phyloP scores from a whole-genome alignment of 2,797 vertebrate genomes.

The Pyrocephalus nanus region DNA sequence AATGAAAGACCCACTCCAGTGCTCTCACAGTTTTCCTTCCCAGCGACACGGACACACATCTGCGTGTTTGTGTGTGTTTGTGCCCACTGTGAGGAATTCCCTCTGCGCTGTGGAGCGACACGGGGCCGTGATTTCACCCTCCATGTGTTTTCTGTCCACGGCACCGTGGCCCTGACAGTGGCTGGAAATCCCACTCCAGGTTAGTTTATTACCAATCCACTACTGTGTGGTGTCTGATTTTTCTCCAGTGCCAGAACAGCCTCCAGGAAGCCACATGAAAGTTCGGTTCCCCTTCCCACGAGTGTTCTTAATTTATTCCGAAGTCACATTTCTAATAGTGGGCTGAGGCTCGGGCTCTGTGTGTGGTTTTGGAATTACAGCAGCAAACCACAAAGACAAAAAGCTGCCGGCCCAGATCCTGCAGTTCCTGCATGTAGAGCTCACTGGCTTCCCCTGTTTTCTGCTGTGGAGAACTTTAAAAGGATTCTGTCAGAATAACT shows the following conservation, averaged over 20 bases:
- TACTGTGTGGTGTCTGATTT: constrained; percentile 45
- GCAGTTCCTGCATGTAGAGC: constrained; percentile 53
- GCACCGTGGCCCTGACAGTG: background rate
- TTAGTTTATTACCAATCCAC: constrained; percentile 25
- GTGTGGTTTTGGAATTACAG: constrained; percentile 72
- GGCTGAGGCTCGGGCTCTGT: constrained; percentile 14
- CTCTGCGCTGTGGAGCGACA: background rate
- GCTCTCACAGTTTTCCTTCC: background rate
- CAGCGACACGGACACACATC: accelerated
- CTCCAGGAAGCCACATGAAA: constrained; percentile 68
- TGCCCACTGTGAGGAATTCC: background rate
- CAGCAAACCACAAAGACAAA: constrained; percentile 59
- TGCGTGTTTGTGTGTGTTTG: background rate
- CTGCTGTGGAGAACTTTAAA: constrained; percentile 1
- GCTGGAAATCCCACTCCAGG: background rate
- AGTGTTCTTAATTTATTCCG: constrained; percentile 67
- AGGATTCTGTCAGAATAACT: constrained; percentile 22
- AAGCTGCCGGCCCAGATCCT: constrained; percentile 33
- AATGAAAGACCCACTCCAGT: background rate
- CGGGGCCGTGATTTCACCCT: background rate
- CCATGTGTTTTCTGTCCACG: background rate
- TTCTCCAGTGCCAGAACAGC: constrained; percentile 39
- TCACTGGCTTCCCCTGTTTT: background rate
- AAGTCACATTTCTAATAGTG: constrained; percentile 68
- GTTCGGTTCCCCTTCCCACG: constrained; percentile 44